Evolutionary conservation across 2,113 vertebrate species (phyloP), one percentile per base, ranked within the genome.

Genomic region (Pomatorhinus ruficollis): DNA sequence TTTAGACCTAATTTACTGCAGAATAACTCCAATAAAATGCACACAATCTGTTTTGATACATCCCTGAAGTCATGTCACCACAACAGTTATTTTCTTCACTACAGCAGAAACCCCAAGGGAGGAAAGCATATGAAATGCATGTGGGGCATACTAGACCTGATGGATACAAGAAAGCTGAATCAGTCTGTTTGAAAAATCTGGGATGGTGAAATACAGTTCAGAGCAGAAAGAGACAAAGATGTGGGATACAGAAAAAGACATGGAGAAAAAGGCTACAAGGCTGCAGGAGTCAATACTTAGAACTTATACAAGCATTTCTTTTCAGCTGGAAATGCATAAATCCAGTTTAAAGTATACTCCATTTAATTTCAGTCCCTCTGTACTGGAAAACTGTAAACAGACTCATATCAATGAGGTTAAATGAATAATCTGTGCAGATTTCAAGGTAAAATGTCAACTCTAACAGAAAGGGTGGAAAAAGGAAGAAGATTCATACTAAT

Each of bases 1-100:
- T 90, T 94, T 95, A 96, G 93, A 88, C 65, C 86, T 93, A 90
- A 97, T 95, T 95, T 93, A 81, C 88, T 93, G 76, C 86, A 83
- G 88, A 93, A 61, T 82, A 92, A 90, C 42, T 71, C 86, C 94
- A 95, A 56, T 87, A 92, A 95, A 94, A 93, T 3, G 25, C 61
- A 86, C 50, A 68, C 83, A 87, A 83, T 94, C 92, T 95, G 88
- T 93, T 94, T 90, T 95, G 88, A 94, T 96, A 90, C 61, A 92
- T 92, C 92, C 86, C 95, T 82, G 88, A 93, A 97, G 95, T 92
- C 90, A 81, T 77, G 83, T 88, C 76, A 93, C 83, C 92, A 87
- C 90, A 96, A 90, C 86, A 90, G 90, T 59, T 92, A 94, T 88
- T 93, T 81, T 89, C 69, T 82, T 93, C 82, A 74, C 72, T 93